phyloP scores from a whole-genome alignment of 1,140 invertebrate genomes.

The Euschistus heros region DNA sequence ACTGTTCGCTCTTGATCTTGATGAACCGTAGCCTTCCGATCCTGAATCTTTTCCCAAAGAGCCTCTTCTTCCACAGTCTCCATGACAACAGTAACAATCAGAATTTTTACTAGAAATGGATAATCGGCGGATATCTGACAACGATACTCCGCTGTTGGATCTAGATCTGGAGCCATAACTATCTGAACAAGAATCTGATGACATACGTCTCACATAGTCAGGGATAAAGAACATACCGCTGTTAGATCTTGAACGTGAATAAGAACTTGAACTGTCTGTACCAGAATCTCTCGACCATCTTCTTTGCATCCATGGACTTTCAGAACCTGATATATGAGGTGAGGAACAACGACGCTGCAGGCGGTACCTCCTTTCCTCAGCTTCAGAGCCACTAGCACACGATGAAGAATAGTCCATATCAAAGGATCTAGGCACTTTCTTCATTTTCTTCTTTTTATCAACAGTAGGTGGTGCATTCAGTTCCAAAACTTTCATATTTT shows the following conservation, averaged over 20 bases:
- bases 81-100: conserved; percentile 29
- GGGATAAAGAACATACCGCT: conserved; percentile 38
- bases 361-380: conserved; percentile 43
- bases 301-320: conserved; percentile 46
- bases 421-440: conserved; percentile 30
- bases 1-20: conserved; percentile 44
- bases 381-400: conserved; percentile 54
- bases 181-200: conserved; percentile 37
- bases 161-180: conserved; percentile 38
- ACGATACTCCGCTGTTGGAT: conserved; percentile 36
- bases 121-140: conserved; percentile 32
- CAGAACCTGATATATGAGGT: conserved; percentile 39
- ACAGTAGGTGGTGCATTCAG: conserved; percentile 35
- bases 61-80: conserved; percentile 35
- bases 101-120: conserved; percentile 34
- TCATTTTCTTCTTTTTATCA: conserved; percentile 37
- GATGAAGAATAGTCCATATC: conserved; percentile 42
- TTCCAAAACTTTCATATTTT: conserved; percentile 31
- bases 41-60: conserved; percentile 30
- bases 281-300: conserved; percentile 46
- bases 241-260: conserved; percentile 44
- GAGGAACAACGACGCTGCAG: conserved; percentile 44
- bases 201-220: conserved; percentile 36
- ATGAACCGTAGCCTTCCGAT: conserved; percentile 36
- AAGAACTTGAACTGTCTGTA: conserved; percentile 44